Conservation (phyloP, 2,888 invertebrate species). For the Euplexia lucipara region DNA sequence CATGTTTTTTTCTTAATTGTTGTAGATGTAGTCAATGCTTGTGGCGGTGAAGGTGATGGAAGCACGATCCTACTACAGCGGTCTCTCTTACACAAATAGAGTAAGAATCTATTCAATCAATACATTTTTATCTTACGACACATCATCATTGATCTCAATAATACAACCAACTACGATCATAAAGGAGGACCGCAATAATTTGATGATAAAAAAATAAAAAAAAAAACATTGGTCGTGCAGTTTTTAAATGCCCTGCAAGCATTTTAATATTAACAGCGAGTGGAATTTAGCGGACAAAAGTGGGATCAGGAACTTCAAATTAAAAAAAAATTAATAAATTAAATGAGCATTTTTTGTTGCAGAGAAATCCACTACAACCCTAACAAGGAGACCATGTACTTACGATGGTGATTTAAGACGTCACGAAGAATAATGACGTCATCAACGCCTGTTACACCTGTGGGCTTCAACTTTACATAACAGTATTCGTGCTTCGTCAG, state of each 20-base stretch:
- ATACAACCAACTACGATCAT: conserved; percentile 39
- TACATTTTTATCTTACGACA: conserved; percentile 56
- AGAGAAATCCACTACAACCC: conserved; percentile 87
- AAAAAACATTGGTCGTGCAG: conserved; percentile 77
- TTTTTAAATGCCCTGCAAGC: conserved; percentile 78
- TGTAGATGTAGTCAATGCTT: conserved; percentile 97
- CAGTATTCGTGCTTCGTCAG: conserved; percentile 89
- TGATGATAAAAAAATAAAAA: conserved; percentile 42
- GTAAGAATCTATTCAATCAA: conserved; percentile 80
- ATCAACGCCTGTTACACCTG: conserved; percentile 55
- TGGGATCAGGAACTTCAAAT: conserved; percentile 45
- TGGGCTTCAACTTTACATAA: conserved; percentile 79
- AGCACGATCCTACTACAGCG: conserved; percentile 91
- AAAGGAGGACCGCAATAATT: conserved; percentile 75
- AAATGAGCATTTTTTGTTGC: conserved; percentile 76
- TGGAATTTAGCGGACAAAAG: conserved; percentile 14
- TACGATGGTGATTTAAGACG: conserved; percentile 81
- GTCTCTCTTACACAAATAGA: conserved; percentile 90
- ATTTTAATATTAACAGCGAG: conserved; percentile 68
- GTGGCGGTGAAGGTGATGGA: conserved; percentile 95
- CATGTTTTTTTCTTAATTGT: conserved; percentile 90
- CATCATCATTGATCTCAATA: conserved; percentile 42
- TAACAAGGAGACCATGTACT: conserved; percentile 85
- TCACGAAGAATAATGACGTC: conserved; percentile 64
- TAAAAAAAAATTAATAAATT: background rate